phyloP scores from a whole-genome alignment of 2,797 vertebrate genomes.

The Miichthys miiuy region DNA sequence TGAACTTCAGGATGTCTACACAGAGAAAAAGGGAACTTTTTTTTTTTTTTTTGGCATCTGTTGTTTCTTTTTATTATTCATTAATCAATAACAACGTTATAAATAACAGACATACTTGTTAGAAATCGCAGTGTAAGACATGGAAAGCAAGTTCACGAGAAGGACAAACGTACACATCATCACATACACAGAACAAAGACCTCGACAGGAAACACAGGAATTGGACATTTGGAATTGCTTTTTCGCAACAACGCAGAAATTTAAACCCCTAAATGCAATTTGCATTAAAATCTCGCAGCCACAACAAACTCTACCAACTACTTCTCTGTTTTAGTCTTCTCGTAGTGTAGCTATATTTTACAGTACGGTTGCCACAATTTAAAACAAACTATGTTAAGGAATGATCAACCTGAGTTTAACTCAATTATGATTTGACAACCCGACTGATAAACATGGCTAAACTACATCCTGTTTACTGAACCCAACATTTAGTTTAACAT shows the following conservation, averaged over 20 bases:
- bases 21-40: not conserved
- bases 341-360: conserved; percentile 32
- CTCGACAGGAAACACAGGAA: conserved; percentile 39
- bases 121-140: conserved; percentile 63
- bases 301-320: conserved; percentile 6
- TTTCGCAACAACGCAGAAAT: conserved; percentile 14
- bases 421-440: conserved; percentile 41
- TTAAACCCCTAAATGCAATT: conserved; percentile 37
- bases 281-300: conserved; percentile 44
- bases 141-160: conserved; percentile 50
- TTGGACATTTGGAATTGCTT: conserved; percentile 25
- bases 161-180: conserved; percentile 18
- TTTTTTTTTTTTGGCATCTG: not conserved
- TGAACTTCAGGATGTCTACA: not conserved
- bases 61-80: conserved; percentile 67
- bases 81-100: conserved; percentile 69
- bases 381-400: conserved; percentile 29
- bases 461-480: conserved; percentile 19
- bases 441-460: conserved; percentile 25
- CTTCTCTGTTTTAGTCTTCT: not conserved
- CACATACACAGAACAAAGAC: conserved; percentile 40
- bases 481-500: not conserved
- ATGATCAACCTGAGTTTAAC: conserved; percentile 60
- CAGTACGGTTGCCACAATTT: conserved; percentile 1
- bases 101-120: conserved; percentile 70